phyloP scores from a whole-genome alignment of 2,797 vertebrate species.

The Platyrinchus mystaceus region DNA sequence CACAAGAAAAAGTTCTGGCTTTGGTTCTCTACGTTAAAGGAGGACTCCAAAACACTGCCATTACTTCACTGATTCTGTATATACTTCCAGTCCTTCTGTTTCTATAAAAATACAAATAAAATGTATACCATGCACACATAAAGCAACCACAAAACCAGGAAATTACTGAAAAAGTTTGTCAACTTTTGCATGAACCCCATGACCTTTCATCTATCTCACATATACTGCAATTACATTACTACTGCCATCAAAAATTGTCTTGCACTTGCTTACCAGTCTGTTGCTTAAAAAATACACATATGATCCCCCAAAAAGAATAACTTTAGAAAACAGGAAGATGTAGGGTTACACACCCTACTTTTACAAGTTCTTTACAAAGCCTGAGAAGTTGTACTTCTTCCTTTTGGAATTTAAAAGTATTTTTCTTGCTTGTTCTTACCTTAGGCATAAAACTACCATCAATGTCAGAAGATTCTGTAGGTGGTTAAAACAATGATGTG shows the following conservation, averaged over 20 bases:
- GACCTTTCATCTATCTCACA: neutral
- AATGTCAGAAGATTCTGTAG: neutral
- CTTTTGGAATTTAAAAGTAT: neutral
- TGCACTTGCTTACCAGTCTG: neutral
- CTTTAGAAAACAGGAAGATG: neutral
- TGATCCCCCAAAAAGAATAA: accelerated
- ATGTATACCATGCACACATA: accelerated
- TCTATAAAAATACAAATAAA: neutral
- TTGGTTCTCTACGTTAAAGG: neutral
- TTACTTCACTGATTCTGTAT: neutral
- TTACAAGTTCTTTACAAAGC: neutral
- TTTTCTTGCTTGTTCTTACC: neutral
- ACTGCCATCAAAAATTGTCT: neutral
- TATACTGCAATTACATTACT: neutral
- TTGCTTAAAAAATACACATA: neutral
- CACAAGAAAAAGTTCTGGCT: neutral
- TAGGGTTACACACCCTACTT: neutral
- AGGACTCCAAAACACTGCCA: neutral
- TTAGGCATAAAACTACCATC: neutral
- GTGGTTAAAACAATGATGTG: neutral
- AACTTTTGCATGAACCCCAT: neutral
- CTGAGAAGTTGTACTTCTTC: neutral
- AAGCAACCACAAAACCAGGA: neutral
- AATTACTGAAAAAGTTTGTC: neutral
- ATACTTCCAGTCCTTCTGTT: neutral